phyloP scores from a whole-genome alignment of 2,888 invertebrate genomes.

The Lepas anatifera region DNA sequence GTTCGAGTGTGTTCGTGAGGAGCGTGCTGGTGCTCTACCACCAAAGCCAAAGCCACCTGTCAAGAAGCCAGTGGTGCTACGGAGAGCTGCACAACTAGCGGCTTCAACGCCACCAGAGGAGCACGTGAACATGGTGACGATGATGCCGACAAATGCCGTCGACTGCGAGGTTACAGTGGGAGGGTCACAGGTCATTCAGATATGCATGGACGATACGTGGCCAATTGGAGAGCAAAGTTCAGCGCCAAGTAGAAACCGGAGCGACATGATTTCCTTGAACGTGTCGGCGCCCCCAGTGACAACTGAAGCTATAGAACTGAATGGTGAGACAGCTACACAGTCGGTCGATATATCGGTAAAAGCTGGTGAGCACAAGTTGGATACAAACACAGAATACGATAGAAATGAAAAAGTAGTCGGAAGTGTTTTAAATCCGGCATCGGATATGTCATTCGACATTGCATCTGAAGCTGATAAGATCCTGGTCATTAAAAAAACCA shows the following conservation, averaged over 20 bases:
- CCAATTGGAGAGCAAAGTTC: not conserved
- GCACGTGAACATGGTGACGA: not conserved
- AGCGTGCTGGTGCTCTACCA: not conserved
- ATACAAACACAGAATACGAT: too few relatives aligned
- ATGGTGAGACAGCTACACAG: too few relatives aligned
- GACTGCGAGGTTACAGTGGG: not conserved
- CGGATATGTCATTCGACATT: too few relatives aligned
- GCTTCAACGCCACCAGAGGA: not conserved
- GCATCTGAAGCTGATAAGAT: too few relatives aligned
- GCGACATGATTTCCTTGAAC: not conserved
- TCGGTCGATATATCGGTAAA: too few relatives aligned
- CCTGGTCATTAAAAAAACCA: too few relatives aligned
- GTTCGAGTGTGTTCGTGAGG: not conserved
- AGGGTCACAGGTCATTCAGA: not conserved
- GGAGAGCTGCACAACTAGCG: not conserved
- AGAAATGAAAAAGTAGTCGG: too few relatives aligned
- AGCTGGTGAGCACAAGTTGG: too few relatives aligned
- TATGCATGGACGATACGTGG: not conserved
- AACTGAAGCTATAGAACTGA: too few relatives aligned
- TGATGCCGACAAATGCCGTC: not conserved
- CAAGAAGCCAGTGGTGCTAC: not conserved
- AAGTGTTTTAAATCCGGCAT: too few relatives aligned
- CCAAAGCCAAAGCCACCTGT: not conserved
- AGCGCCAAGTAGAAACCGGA: not conserved
- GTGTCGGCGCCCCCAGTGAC: too few relatives aligned